Conservation (phyloP, 2,888 invertebrate genomes). For the Rosalia funebris region DNA sequence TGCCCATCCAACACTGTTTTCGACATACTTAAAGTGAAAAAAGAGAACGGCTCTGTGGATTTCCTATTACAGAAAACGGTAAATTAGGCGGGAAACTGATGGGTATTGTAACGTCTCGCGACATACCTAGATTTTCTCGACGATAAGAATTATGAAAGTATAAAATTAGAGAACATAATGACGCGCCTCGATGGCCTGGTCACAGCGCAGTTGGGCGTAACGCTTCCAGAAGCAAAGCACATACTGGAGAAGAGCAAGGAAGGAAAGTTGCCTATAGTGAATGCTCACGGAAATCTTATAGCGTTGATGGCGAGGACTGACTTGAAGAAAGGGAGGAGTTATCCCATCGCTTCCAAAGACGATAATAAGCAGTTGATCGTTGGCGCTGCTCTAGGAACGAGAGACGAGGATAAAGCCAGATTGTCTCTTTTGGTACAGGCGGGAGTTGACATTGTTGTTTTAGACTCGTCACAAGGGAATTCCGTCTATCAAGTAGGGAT, state of each 20-base stretch:
- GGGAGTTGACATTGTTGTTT: constrained; percentile 95
- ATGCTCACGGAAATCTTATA: constrained; percentile 86
- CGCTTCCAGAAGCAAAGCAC: constrained; percentile 90
- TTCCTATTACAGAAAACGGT: constrained; percentile 95
- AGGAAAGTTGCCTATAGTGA: constrained; percentile 89
- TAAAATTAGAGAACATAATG: constrained; percentile 82
- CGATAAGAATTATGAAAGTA: constrained; percentile 71
- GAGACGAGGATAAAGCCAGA: constrained; percentile 83
- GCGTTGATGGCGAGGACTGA: constrained; percentile 97
- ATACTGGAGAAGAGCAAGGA: constrained; percentile 97
- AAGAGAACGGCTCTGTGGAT: constrained; percentile 91
- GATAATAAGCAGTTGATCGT: constrained; percentile 93
- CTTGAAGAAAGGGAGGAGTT: constrained; percentile 95
- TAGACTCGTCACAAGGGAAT: constrained; percentile 98
- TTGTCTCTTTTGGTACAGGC: constrained; percentile 83
- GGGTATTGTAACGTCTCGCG: constrained; percentile 97
- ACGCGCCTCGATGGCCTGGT: constrained; percentile 86
- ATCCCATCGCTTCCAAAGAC: constrained; percentile 98
- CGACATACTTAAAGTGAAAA: constrained; percentile 91
- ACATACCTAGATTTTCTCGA: constrained; percentile 79
- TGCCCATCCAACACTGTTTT: constrained; percentile 86
- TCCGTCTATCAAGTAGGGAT: constrained; percentile 95
- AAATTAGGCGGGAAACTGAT: constrained; percentile 91
- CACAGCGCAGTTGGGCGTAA: constrained; percentile 89
- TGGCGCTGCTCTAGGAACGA: constrained; percentile 93